phyloP scores from a whole-genome alignment of 2,888 invertebrate species.

The Apotomis turbidana region DNA sequence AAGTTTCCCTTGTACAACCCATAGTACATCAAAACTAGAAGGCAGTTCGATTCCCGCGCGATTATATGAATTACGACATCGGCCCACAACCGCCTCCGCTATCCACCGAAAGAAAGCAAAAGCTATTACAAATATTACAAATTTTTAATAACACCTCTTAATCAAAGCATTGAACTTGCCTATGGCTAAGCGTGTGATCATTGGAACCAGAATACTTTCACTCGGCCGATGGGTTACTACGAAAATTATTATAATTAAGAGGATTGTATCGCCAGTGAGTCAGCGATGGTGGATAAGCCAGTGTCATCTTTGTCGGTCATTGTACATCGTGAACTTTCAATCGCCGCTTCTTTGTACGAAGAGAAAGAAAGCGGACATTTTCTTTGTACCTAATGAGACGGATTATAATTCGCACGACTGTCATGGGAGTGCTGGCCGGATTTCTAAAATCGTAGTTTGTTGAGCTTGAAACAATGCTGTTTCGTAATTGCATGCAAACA shows the following conservation, averaged over 20 bases:
- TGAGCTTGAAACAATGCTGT: slow-evolving; percentile 62
- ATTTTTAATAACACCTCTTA: slow-evolving; percentile 74
- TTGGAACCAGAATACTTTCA: slow-evolving; percentile 79
- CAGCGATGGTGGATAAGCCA: slow-evolving; percentile 74
- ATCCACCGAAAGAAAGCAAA: slow-evolving; percentile 67
- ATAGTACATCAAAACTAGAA: neutral
- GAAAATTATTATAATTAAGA: slow-evolving; percentile 78
- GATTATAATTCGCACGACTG: slow-evolving; percentile 70
- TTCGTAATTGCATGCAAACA: slow-evolving; percentile 56
- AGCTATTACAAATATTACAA: slow-evolving; percentile 62
- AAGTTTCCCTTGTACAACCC: too few species aligned
- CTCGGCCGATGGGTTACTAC: slow-evolving; percentile 71
- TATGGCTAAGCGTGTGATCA: slow-evolving; percentile 68
- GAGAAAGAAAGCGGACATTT: slow-evolving; percentile 73
- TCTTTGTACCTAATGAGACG: slow-evolving; percentile 71
- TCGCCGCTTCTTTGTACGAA: slow-evolving; percentile 60
- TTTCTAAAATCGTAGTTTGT: slow-evolving; percentile 55
- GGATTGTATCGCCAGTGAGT: slow-evolving; percentile 75
- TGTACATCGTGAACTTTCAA: slow-evolving; percentile 74
- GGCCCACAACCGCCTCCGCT: slow-evolving; percentile 56
- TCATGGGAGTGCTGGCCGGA: slow-evolving; percentile 61
- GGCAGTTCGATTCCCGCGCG: slow-evolving; percentile 41
- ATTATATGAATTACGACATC: slow-evolving; percentile 67
- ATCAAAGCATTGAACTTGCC: slow-evolving; percentile 82
- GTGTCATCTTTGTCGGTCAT: slow-evolving; percentile 70